phyloP scores from a whole-genome alignment of 2,797 vertebrate genomes.

The Aeoliscus strigatus region DNA sequence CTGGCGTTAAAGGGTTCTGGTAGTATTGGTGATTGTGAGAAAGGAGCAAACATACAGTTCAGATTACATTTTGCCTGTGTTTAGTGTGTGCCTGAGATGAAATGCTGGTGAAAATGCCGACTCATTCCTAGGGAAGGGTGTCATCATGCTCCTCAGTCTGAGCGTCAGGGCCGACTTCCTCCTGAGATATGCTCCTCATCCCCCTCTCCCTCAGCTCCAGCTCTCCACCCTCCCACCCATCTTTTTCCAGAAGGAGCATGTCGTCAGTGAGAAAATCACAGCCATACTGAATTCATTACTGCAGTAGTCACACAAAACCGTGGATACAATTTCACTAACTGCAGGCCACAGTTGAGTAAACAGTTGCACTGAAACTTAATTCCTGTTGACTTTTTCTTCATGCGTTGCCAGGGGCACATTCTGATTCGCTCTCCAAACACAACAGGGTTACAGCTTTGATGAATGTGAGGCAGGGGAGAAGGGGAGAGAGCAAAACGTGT shows the following conservation, averaged over 20 bases:
- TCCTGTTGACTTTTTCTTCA: conserved; percentile 99
- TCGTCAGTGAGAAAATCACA: conserved; percentile 89
- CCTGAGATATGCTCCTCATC: conserved; percentile 35
- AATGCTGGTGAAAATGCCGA: neutral
- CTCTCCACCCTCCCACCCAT: conserved; percentile 34
- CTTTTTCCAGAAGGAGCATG: conserved; percentile 78
- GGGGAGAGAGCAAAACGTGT: conserved; percentile 71
- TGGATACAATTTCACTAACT: conserved; percentile 99
- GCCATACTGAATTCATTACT: conserved; percentile 98
- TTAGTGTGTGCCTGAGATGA: no score
- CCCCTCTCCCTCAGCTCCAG: conserved; percentile 12
- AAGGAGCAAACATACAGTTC: no score
- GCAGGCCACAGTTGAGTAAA: conserved; percentile 99
- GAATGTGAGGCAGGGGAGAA: conserved; percentile 82
- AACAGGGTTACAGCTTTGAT: conserved; percentile 94
- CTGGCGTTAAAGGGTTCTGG: no score
- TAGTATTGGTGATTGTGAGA: no score
- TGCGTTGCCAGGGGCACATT: conserved; percentile 95
- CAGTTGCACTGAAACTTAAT: conserved; percentile 99
- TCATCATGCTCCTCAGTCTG: conserved; percentile 15
- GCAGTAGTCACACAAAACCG: conserved; percentile 97
- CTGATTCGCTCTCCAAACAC: conserved; percentile 91
- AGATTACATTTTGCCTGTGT: no score
- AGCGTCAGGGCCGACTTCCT: conserved; percentile 21
- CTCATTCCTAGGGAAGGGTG: conserved; percentile 2